Base-by-base conservation (phyloP, 2,888 invertebrate species). In the Tanypteryx hageni region DNA sequence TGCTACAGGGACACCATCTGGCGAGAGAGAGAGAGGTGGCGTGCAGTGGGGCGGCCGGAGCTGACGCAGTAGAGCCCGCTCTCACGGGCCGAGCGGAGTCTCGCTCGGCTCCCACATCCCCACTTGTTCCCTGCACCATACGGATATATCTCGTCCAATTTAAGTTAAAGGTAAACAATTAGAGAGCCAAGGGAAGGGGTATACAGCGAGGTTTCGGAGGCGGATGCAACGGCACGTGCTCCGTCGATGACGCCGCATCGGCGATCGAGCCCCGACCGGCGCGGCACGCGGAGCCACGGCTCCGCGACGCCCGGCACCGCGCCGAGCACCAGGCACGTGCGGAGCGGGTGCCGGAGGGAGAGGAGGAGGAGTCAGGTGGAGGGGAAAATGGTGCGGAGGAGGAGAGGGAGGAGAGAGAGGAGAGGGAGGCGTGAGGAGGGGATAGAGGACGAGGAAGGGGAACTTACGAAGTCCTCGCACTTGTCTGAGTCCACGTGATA, bases 121-220 rank as follows among this genome's bases (percentile, higher is more conserved):
- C 64, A 31, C 89, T 89, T 89, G 89, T 89, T 89, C 89, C 89
- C 89, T 89, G 64, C 64, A 89, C 89, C 89, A 68, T 61, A 61
- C 86, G 61, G 86, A 31, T 89, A 44, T 89, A 44, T 89, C 44
- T 64, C 89, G n/a, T 64, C 64, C 64, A 89, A n/a, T n/a, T 68
- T 18, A 89, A 68, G 44, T 89, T 68, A 59, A 64, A 61, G 86
- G 86, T 59, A 89, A 89, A 89, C 64, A 89, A 89, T 61, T 31
- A 89, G 64, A 89, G 89, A 89, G 89, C 64, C 89, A 68, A 22
- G 58, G 57, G 22, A 27, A 13, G 76, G 27, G 14, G 13, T 27
- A 76, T 27, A 76, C 27, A 27, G 76, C 76, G 61, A 61, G 86
- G 61, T n/a, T 31, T 86, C n/a, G 9, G 58, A 59, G 31, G 86